Base-by-base conservation (phyloP, 1,140 invertebrate species). In the Eurosta solidaginis region DNA sequence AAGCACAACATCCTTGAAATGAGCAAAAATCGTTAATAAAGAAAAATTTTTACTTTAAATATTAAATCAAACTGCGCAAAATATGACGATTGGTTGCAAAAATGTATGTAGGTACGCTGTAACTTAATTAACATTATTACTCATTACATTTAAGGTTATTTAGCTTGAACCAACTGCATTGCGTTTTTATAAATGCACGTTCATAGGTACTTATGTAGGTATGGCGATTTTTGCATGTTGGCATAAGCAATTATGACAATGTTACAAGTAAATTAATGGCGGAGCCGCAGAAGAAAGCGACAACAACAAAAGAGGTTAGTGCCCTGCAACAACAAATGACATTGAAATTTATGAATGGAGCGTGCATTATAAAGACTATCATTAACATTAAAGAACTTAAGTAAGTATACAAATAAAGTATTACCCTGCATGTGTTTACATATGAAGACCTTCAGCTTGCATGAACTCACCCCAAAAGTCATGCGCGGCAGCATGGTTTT, bases 221-320 rank as follows among this genome's bases (percentile, higher is more conserved):
- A 22, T 25, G 49, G 4, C 47, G 20, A 1, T 68, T 3, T 5
- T 40, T 68, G 59, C 59, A 68, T 52, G 49, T 52, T 52, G 20
- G 49, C 25, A 22, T 20, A 20, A 12, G 33, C 27, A 68, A 68
- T 68, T 40, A 68, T 68, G 59, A 68, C 59, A 40, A 2, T 17
- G 10, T 17, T 20, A 27, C 33, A 2, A 3, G 59, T n/a, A 22
- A n/a, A n/a, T n/a, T n/a, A n/a, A 33, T 40, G 59, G 17, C 29
- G 40, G 29, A n/a, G 33, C 17, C 3, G 33, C 33, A n/a, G 59
- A 68, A 68, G 59, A 68, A 68, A 68, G 59, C 59, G 59, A 22
- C 29, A n/a, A n/a, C n/a, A n/a, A n/a, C n/a, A n/a, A 29, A 75
- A 73, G 74, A 78, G 77, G 77, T 78, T 73, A 73, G 47, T 78